Percentiles rank a stretch among this genome's conserved stretches.
Conservation (phyloP, 2,888 invertebrate genomes). For the Mesorhabditis belari region DNA sequence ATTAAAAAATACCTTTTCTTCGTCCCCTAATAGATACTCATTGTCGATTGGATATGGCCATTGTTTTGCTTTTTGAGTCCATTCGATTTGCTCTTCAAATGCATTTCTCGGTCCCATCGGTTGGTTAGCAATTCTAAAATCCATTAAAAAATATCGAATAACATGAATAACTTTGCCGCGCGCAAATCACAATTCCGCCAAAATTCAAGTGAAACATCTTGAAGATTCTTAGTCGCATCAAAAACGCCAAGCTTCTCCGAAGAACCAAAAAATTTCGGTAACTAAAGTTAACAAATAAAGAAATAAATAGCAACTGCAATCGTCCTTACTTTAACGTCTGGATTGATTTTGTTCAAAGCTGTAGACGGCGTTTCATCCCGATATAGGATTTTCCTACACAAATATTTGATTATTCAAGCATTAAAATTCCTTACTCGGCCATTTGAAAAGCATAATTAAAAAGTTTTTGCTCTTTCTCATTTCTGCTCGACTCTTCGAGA, state of each 20-base stretch:
- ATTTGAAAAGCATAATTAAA: slow-evolving; percentile 24
- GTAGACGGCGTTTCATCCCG: neutral
- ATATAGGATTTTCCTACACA: slow-evolving; percentile 6
- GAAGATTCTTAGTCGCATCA: slow-evolving; percentile 9
- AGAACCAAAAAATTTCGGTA: slow-evolving; percentile 6
- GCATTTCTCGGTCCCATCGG: slow-evolving; percentile 63
- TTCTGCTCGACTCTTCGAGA: slow-evolving; percentile 9
- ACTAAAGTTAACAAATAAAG: neutral
- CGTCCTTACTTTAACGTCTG: neutral
- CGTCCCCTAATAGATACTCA: slow-evolving; percentile 64
- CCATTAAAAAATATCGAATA: neutral
- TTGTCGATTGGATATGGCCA: slow-evolving; percentile 97
- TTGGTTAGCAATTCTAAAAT: slow-evolving; percentile 28
- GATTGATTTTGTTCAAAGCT: neutral
- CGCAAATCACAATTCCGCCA: slow-evolving; percentile 32
- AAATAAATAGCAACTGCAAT: too few species aligned
- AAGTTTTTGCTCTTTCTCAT: slow-evolving; percentile 29
- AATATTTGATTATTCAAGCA: neutral
- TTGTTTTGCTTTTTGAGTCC: slow-evolving; percentile 87
- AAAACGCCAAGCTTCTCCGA: slow-evolving; percentile 14
- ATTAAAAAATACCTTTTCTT: slow-evolving; percentile 53
- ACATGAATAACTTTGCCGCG: slow-evolving; percentile 16
- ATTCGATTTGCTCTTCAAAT: slow-evolving; percentile 83
- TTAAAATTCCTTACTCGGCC: slow-evolving; percentile 24
- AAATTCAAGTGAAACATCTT: slow-evolving; percentile 15